phyloP scores from a whole-genome alignment of 2,888 invertebrate species.

The Bimastos eiseni region DNA sequence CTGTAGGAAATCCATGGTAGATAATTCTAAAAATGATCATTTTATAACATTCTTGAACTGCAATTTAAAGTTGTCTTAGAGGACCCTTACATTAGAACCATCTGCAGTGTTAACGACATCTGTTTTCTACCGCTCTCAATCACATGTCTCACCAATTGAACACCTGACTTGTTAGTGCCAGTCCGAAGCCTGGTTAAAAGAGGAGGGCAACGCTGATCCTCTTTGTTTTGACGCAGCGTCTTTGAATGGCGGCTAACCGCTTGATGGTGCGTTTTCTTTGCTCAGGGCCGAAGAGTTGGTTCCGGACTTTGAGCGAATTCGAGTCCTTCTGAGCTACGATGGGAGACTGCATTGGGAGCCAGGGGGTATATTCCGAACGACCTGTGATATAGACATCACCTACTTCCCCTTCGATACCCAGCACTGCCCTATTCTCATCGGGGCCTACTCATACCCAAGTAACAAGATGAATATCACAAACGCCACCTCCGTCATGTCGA shows the following conservation, averaged over 20 bases:
- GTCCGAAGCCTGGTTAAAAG: too few relatives aligned
- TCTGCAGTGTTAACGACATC: not conserved
- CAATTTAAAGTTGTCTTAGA: not conserved
- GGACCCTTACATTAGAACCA: not conserved
- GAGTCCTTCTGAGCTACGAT: constrained; percentile 36
- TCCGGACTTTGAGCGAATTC: constrained; percentile 40
- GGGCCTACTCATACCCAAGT: constrained; percentile 39
- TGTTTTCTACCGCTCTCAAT: not conserved
- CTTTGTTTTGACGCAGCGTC: not conserved
- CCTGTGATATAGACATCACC: constrained; percentile 42
- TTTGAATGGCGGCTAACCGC: not conserved
- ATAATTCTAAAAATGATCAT: too few relatives aligned
- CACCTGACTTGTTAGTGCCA: too few relatives aligned
- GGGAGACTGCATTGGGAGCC: constrained; percentile 42
- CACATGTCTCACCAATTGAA: not conserved
- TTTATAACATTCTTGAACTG: too few relatives aligned
- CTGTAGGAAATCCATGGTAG: too few relatives aligned
- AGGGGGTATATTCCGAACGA: constrained; percentile 41
- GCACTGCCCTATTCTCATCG: constrained; percentile 37
- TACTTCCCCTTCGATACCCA: constrained; percentile 42
- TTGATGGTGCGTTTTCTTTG: not conserved
- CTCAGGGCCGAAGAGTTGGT: constrained; percentile 39
- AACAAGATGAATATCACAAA: constrained; percentile 40
- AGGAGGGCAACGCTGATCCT: too few relatives aligned
- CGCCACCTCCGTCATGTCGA: constrained; percentile 25